Evolutionary conservation across 2,113 vertebrate genomes (phyloP).

Genomic region (Ictalurus punctatus): DNA sequence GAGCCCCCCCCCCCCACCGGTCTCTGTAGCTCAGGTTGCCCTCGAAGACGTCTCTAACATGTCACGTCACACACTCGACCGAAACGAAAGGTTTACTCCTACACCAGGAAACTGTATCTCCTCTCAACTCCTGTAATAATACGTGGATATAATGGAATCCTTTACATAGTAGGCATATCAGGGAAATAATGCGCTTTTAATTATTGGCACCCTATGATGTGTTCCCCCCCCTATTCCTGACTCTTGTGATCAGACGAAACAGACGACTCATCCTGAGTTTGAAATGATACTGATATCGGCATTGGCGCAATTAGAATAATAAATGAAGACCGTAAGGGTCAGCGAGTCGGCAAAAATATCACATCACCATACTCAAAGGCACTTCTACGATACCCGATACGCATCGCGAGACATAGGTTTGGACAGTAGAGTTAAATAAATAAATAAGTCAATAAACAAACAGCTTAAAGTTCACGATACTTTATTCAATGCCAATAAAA

Average conservation of each 20-base stretch:
- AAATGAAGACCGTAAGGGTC: neutral
- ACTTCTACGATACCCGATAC: neutral
- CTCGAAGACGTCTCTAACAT: neutral
- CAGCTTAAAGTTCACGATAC: too few species aligned
- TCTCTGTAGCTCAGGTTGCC: neutral
- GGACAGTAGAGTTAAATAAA: too few species aligned
- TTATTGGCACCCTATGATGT: conserved; percentile 1
- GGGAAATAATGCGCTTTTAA: neutral
- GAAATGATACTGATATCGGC: neutral
- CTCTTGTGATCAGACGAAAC: neutral
- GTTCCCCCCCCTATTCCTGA: neutral
- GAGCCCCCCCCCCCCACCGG: neutral
- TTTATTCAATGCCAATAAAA: neutral
- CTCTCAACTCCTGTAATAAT: neutral
- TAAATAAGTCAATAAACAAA: too few species aligned
- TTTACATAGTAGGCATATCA: too few species aligned
- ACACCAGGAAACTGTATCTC: neutral
- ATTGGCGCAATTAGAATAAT: neutral
- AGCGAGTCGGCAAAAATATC: neutral
- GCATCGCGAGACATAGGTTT: too few species aligned
- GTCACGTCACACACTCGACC: neutral
- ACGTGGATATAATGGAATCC: too few species aligned
- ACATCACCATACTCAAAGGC: neutral
- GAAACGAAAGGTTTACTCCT: neutral
- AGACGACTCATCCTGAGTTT: neutral